Evolutionary conservation across 2,888 invertebrate species (phyloP), one percentile per base, ranked within the genome.

Genomic region (Hipparchia semele): DNA sequence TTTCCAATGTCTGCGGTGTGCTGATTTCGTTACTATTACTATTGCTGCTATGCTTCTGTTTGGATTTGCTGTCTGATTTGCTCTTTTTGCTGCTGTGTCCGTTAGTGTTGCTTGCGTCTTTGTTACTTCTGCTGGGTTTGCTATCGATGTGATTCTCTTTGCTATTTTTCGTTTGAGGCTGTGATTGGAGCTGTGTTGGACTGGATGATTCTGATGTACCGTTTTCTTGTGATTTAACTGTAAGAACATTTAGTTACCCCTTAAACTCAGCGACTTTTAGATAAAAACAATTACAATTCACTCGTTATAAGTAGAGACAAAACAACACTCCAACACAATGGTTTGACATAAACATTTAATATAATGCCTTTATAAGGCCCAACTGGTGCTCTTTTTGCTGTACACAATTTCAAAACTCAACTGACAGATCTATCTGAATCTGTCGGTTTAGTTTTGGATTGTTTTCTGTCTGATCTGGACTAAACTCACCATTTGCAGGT

Each of bases 151-250:
- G 93, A 73, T 78, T 81, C 80, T 90, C 94, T 88, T 94, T 94
- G 84, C 88, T 91, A 78, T 87, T 88, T 86, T 85, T 91, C 77
- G 85, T 88, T 94, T 94, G 88, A 90, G 94, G 85, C 90, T 94
- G 82, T 77, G 74, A 70, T 77, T 76, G 80, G 79, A 83, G 82
- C 80, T 87, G 88, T 81, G 89, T 90, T 81, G 92, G 91, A 88
- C 92, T 94, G 87, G 90, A 92, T 73, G 91, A 90, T 89, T 91
- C 92, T 90, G 94, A 91, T 84, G 90, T 91, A 86, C 91, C 90
- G 84, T 92, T 93, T 90, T 93, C 92, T 90, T 94, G 92, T 93
- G 90, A 90, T 85, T 92, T 91, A 83, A 85, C 92, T 94, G 88
- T 33, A 87, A 87, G 61, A 23, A 70, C 6, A 70, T 33, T 65